These are phyloP conservation scores for Caranx melampygus DNA, from an alignment of 2,113 vertebrate species.

Conservation along the genomic window DNA sequence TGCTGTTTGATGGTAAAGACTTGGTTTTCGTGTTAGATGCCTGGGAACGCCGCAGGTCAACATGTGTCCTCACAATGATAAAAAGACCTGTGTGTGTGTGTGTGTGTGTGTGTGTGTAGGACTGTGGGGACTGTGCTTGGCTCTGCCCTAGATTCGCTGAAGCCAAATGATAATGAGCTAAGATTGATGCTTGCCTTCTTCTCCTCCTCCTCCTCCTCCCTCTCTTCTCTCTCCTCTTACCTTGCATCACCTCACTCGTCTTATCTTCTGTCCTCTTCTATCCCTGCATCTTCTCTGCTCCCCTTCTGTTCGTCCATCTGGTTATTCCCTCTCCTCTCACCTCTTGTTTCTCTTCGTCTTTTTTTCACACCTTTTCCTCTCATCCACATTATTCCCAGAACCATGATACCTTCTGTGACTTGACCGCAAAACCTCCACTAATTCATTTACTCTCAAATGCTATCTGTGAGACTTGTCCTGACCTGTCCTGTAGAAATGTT, in stretches of 20 bases:
- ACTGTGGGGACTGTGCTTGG: constrained; percentile 49
- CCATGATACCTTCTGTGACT: background rate
- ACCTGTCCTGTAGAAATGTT: too few species aligned
- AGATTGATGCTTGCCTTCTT: constrained; percentile 64
- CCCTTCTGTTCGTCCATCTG: background rate
- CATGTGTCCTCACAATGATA: background rate
- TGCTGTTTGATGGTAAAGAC: background rate
- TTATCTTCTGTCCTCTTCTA: background rate
- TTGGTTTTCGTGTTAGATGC: background rate
- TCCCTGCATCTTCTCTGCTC: background rate
- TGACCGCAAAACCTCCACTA: background rate
- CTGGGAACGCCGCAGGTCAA: background rate
- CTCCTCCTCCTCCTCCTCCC: constrained; percentile 22
- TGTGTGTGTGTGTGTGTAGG: constrained; percentile 23
- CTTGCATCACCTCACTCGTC: background rate
- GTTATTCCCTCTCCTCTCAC: background rate
- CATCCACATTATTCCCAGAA: background rate
- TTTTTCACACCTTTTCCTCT: too few species aligned
- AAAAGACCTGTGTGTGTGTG: constrained; percentile 17
- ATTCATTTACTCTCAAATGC: background rate
- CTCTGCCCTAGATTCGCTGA: constrained; percentile 70
- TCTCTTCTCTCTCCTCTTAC: background rate
- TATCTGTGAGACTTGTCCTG: background rate
- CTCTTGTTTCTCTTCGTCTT: background rate
- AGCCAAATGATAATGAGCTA: constrained; percentile 74